Evolutionary conservation across 2,797 vertebrate species (phyloP).

Genomic region (Triplophysa bombifrons): DNA sequence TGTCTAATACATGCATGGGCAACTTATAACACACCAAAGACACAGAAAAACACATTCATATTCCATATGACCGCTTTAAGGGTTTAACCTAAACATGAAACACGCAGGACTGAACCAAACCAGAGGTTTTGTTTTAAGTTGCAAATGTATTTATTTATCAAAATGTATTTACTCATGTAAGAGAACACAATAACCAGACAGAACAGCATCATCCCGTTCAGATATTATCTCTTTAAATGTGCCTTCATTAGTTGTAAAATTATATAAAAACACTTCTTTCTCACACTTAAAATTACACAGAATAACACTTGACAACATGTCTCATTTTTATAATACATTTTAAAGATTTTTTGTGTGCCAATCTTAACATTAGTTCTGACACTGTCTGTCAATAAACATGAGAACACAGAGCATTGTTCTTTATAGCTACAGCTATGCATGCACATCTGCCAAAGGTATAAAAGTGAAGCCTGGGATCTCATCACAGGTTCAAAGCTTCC

Average conservation of each 20-base stretch:
- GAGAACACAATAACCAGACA: constrained; percentile 53
- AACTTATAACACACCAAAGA: no score
- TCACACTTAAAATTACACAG: not conserved
- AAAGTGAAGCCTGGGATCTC: not conserved
- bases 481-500: constrained; percentile 92
- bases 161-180: constrained; percentile 67
- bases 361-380: constrained; percentile 46
- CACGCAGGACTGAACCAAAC: not conserved
- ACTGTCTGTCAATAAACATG: constrained; percentile 36
- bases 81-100: not conserved
- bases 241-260: constrained; percentile 56
- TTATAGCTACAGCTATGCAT: constrained; percentile 62
- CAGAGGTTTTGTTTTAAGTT: constrained; percentile 2
- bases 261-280: constrained; percentile 34
- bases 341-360: constrained; percentile 57
- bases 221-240: not conserved
- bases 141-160: constrained; percentile 52
- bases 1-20: no score
- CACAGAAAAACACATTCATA: no score
- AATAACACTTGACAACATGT: not conserved
- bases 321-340: constrained; percentile 17
- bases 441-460: constrained; percentile 66
- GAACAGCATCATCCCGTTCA: constrained; percentile 1
- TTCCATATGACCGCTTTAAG: no score
- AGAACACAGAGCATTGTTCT: constrained; percentile 50